Evolutionary conservation across 2,888 invertebrate genomes (phyloP), one percentile per base, ranked within the genome.

Genomic region (Polydrusus pterygomalis): DNA sequence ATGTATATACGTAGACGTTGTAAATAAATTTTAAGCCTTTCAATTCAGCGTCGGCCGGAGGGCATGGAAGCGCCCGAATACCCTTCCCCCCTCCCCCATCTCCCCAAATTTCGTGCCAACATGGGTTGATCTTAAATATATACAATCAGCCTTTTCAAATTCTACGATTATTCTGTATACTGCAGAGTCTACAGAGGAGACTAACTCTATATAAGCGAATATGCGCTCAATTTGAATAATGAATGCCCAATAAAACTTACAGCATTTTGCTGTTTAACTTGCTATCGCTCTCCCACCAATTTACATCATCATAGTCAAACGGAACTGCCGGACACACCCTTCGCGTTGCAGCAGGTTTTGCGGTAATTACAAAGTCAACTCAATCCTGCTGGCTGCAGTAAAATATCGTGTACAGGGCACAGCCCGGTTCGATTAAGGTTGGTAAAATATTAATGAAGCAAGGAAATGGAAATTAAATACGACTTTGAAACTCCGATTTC

Each of bases 281-380:
- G 38, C 17, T 38, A 15, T 60, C 58, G 38, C 58, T 38, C 58
- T 58, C 38, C 2, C 17, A 17, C 10, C 38, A 15, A 17, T 60
- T 60, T 38, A n/a, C 38, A 18, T 60, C 17, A 56, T 34, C 25
- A n/a, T n/a, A 60, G 38, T 60, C 17, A 60, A 18, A 15, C 58
- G 58, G 58, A 58, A 58, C 58, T 58, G 58, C 17, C 38, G 15
- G 38, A 58, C 58, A 60, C 58, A 60, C 58, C 58, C 58, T 60
- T 25, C 38, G 11, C 25, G 58, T 38, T 68, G 68, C 54, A 68
- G 54, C 65, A 30, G 68, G 68, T 54, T 40, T 54, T 54, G 38
- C 54, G n/a, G 56, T 54, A 68, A 68, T 68, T 68, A 56, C 54
- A 43, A 68, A 68, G 54, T 68, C 68, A 68, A 38, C 58, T 60